Conservation (phyloP, 30 jellyfish, hydroid and myxozoan genomes). For the Rhopilema esculentum region DNA sequence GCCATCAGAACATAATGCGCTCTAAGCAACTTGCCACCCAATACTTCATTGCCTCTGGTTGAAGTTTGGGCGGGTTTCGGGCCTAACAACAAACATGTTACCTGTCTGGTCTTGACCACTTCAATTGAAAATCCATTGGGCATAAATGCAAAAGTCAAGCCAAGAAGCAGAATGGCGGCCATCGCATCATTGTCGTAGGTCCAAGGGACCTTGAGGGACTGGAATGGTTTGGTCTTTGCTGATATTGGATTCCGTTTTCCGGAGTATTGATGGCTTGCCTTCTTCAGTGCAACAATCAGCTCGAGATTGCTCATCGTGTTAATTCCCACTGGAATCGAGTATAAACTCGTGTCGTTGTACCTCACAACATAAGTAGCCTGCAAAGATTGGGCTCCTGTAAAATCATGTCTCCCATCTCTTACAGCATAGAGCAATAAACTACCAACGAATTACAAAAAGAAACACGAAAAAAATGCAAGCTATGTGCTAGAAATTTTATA, state of each 20-base stretch:
- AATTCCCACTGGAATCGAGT: constrained; percentile 87
- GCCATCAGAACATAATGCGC: too few relatives aligned
- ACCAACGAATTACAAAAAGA: too few relatives aligned
- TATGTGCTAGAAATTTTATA: too few relatives aligned
- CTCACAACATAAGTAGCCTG: constrained; percentile 64
- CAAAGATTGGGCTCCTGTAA: too few relatives aligned
- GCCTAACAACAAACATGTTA: not conserved
- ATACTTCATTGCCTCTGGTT: too few relatives aligned
- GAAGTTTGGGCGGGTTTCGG: too few relatives aligned
- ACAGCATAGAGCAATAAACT: too few relatives aligned
- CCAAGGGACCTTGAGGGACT: constrained; percentile 67
- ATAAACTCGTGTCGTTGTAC: constrained; percentile 72
- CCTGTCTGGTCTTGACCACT: constrained; percentile 80
- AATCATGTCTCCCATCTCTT: too few relatives aligned
- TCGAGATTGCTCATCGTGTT: constrained; percentile 71
- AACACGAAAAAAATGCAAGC: too few relatives aligned
- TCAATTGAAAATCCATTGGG: constrained; percentile 76
- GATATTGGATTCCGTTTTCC: constrained; percentile 48
- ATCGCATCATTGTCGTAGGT: constrained; percentile 57
- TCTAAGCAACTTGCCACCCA: too few relatives aligned
- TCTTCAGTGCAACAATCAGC: constrained; percentile 61
- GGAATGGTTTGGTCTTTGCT: constrained; percentile 64
- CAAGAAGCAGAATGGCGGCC: constrained; percentile 67
- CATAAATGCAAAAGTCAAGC: constrained; percentile 75
- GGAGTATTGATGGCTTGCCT: constrained; percentile 40